phyloP scores from a whole-genome alignment of 2,113 vertebrate genomes.

The Sula dactylatra region DNA sequence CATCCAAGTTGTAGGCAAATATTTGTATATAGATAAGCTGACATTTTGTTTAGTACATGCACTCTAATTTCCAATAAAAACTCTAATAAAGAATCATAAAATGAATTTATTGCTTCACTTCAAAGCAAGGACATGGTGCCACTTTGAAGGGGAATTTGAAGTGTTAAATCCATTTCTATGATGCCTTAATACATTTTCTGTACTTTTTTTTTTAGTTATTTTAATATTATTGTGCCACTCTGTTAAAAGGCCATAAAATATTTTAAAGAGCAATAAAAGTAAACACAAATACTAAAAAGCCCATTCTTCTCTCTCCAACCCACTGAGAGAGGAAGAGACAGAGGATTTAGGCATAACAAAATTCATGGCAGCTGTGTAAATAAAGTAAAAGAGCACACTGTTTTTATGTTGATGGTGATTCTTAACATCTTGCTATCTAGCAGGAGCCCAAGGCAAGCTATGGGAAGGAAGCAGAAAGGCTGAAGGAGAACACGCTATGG shows the following conservation, averaged over 20 bases:
- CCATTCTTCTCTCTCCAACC: constrained; percentile 56
- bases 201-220: constrained; percentile 1
- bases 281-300: constrained; percentile 66
- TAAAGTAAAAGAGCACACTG: constrained; percentile 41
- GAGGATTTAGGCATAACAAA: constrained; percentile 63
- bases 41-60: constrained; percentile 12
- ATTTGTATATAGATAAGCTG: constrained; percentile 21
- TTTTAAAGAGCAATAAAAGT: constrained; percentile 72
- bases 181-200: constrained; percentile 29
- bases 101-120: constrained; percentile 27
- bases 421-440: constrained; percentile 55
- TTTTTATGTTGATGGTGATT: neutral
- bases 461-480: constrained; percentile 24
- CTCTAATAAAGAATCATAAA: constrained; percentile 21
- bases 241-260: constrained; percentile 70
- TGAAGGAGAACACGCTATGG: neutral
- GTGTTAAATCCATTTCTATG: constrained; percentile 9
- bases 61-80: constrained; percentile 24
- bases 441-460: constrained; percentile 54
- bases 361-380: constrained; percentile 76
- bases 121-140: constrained; percentile 38
- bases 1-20: neutral
- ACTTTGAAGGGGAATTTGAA: constrained; percentile 50
- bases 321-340: constrained; percentile 59
- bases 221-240: constrained; percentile 57